A percentile compares a stretch with the other conserved stretches of the same genome.
These are phyloP conservation scores for Halictus quadricinctus DNA, from an alignment of 2,888 invertebrate genomes.

Conservation along the genomic window DNA sequence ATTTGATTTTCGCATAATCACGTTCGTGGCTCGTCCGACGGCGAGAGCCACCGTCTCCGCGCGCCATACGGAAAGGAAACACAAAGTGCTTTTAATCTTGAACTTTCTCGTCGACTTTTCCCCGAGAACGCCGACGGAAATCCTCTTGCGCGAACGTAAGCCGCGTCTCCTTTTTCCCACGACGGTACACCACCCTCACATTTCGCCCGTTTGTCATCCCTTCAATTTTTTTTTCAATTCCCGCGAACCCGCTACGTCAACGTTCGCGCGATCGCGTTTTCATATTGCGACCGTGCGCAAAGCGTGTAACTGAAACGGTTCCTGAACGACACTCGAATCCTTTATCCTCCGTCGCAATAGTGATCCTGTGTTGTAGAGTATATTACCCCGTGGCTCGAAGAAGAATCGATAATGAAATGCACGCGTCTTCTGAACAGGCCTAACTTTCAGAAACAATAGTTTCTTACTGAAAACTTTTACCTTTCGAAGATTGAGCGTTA, in stretches of 20 bases:
- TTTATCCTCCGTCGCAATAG: not conserved
- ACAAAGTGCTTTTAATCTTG: conserved; percentile 22
- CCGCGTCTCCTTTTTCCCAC: not conserved
- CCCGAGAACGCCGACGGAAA: not conserved
- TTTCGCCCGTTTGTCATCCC: not conserved
- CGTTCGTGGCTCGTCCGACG: not conserved
- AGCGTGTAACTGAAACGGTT: not conserved
- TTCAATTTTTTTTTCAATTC: not conserved
- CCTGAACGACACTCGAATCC: not conserved
- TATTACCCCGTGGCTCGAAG: not conserved
- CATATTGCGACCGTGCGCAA: not conserved
- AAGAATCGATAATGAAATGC: not conserved
- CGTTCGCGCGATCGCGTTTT: conserved; percentile 16
- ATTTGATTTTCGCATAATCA: conserved; percentile 34
- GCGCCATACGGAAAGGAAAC: not conserved
- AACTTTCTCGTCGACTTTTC: not conserved
- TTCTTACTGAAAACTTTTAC: too few species aligned
- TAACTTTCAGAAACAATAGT: too few species aligned
- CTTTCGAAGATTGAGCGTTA: too few species aligned
- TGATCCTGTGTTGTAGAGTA: not conserved
- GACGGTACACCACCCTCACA: conserved; percentile 10
- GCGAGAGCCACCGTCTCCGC: not conserved
- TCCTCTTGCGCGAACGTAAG: not conserved
- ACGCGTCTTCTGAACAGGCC: not conserved
- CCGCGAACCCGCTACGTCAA: not conserved